These are phyloP conservation scores for Zophobas atratus DNA, from an alignment of 1,140 invertebrate genomes.

Conservation along the genomic window DNA sequence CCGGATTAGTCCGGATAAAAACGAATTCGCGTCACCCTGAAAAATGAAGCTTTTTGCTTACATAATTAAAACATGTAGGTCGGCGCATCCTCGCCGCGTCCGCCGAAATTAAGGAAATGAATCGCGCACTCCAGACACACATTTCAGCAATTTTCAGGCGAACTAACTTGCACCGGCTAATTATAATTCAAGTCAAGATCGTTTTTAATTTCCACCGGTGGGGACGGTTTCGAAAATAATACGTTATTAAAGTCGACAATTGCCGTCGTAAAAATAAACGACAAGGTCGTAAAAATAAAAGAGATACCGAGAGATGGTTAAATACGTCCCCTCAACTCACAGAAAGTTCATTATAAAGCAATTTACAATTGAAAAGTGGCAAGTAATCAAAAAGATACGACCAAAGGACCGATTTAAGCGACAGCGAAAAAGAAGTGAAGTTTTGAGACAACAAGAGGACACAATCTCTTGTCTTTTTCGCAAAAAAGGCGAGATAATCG, in stretches of 20 bases:
- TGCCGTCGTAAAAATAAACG: constrained; percentile 35
- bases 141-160: constrained; percentile 34
- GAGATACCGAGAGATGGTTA: constrained; percentile 4
- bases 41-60: too few species aligned
- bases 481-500: constrained; percentile 25
- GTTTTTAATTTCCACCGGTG: constrained; percentile 39
- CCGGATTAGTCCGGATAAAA: too few species aligned
- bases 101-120: constrained; percentile 27
- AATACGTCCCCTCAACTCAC: constrained; percentile 6
- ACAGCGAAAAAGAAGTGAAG: background rate
- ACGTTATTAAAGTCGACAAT: constrained; percentile 35
- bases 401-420: constrained; percentile 3
- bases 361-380: constrained; percentile 35
- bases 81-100: too few species aligned
- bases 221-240: constrained; percentile 22
- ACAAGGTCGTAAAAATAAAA: constrained; percentile 37
- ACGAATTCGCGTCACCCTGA: too few species aligned
- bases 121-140: constrained; percentile 34
- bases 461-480: background rate
- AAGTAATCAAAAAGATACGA: constrained; percentile 9
- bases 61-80: too few species aligned
- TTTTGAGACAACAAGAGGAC: background rate
- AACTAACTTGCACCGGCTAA: constrained; percentile 40
- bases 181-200: constrained; percentile 44
- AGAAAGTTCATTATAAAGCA: constrained; percentile 44